Percentiles rank a stretch among this genome's conserved stretches.
Conservation (phyloP, 2,888 invertebrate species). For the Perizoma flavofasciatum region DNA sequence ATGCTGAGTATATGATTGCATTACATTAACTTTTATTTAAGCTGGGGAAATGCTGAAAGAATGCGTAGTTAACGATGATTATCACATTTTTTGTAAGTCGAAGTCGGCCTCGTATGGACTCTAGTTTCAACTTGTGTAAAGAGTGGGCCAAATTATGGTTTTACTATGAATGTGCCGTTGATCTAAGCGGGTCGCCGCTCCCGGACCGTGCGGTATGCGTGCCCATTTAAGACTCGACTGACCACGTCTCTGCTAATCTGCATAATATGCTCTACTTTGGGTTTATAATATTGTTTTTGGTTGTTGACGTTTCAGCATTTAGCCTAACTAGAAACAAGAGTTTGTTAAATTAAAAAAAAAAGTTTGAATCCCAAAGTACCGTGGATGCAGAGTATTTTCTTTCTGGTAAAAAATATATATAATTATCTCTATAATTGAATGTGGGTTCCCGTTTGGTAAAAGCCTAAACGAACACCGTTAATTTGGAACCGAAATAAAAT, state of each 20-base stretch:
- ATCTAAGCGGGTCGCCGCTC: slow-evolving; percentile 45
- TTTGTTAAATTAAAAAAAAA: no score
- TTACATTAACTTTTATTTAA: not conserved
- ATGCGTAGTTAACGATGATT: not conserved
- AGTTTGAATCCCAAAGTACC: no score
- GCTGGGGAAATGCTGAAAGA: slow-evolving; percentile 1
- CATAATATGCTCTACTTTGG: slow-evolving; percentile 32
- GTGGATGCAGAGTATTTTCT: slow-evolving; percentile 18
- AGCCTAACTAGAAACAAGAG: not conserved
- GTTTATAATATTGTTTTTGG: not conserved
- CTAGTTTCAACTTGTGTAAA: slow-evolving; percentile 5
- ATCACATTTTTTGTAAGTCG: not conserved
- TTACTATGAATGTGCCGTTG: slow-evolving; percentile 39
- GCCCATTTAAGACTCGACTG: slow-evolving; percentile 45
- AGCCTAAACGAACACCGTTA: slow-evolving; percentile 38
- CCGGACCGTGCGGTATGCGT: slow-evolving; percentile 47
- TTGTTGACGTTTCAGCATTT: no score
- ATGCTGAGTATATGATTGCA: no score
- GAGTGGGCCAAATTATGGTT: slow-evolving; percentile 19
- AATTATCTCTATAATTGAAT: slow-evolving; percentile 28
- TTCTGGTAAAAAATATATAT: slow-evolving; percentile 10
- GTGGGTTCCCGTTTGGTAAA: slow-evolving; percentile 27
- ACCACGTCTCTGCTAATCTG: slow-evolving; percentile 40
- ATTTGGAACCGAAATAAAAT: slow-evolving; percentile 45
- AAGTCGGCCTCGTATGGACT: not conserved